phyloP scores from a whole-genome alignment of 1,140 invertebrate genomes.

The Drosophila tristis region DNA sequence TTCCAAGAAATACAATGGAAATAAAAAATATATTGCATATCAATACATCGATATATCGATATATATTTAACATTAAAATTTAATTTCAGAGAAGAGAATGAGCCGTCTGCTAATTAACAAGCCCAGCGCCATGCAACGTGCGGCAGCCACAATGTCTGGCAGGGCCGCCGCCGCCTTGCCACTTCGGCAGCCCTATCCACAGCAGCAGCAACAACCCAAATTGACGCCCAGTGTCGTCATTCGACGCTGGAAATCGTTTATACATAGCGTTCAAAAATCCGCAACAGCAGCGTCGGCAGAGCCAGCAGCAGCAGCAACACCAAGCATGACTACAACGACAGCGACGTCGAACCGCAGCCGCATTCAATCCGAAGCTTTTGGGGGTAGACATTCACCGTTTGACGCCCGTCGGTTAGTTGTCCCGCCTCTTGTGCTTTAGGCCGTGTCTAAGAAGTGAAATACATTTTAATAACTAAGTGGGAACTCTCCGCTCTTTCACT shows the following conservation, averaged over 20 bases:
- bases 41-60: slow-evolving; percentile 8
- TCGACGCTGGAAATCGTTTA: slow-evolving; percentile 73
- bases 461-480: background rate
- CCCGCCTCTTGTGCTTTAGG: slow-evolving; percentile 13
- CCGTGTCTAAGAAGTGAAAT: too few relatives aligned
- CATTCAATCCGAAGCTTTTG: slow-evolving; percentile 58
- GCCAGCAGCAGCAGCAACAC: slow-evolving; percentile 23
- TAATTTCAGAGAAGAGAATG: slow-evolving; percentile 26
- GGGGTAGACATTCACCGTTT: slow-evolving; percentile 66
- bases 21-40: too few relatives aligned
- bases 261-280: slow-evolving; percentile 56
- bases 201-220: slow-evolving; percentile 55
- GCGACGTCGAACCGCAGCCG: slow-evolving; percentile 26
- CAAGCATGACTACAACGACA: slow-evolving; percentile 44
- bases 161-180: slow-evolving; percentile 21
- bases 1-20: too few relatives aligned
- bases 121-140: slow-evolving; percentile 23
- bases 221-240: slow-evolving; percentile 41
- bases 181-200: slow-evolving; percentile 33
- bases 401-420: slow-evolving; percentile 60
- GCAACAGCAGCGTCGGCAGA: slow-evolving; percentile 12
- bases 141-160: slow-evolving; percentile 48
- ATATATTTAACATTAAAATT: too few relatives aligned
- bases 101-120: slow-evolving; percentile 46
- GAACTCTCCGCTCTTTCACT: background rate